phyloP scores from a whole-genome alignment of 1,140 invertebrate species.

The Drosophila quadrilineata region DNA sequence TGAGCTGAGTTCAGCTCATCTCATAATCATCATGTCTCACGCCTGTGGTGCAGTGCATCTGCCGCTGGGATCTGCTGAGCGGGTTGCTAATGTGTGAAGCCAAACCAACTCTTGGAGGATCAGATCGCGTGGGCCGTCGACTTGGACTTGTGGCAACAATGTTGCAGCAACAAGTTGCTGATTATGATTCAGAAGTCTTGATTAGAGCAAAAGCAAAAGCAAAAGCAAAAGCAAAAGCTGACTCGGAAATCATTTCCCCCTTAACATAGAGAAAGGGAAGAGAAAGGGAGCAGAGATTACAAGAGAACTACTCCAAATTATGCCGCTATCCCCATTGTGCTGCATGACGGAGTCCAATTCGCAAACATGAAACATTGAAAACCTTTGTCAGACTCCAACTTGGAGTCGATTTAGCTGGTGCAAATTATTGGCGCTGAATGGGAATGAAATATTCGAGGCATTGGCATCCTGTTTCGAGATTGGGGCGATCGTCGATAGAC shows the following conservation, averaged over 20 bases:
- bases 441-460: slow-evolving; percentile 58
- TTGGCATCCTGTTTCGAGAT: slow-evolving; percentile 67
- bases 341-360: slow-evolving; percentile 54
- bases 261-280: no score
- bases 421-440: slow-evolving; percentile 56
- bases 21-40: slow-evolving; percentile 37
- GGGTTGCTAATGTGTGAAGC: neutral
- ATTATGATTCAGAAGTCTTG: slow-evolving; percentile 48
- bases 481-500: no score
- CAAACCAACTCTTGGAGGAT: slow-evolving; percentile 26
- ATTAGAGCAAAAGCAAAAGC: slow-evolving; percentile 43
- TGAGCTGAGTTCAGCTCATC: slow-evolving; percentile 4
- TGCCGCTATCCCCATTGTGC: slow-evolving; percentile 51
- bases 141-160: slow-evolving; percentile 58
- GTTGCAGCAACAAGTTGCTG: slow-evolving; percentile 53
- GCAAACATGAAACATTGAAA: slow-evolving; percentile 34
- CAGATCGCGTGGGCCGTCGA: slow-evolving; percentile 51
- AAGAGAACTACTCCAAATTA: slow-evolving; percentile 42
- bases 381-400: slow-evolving; percentile 26
- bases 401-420: slow-evolving; percentile 35
- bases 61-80: neutral
- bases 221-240: neutral
- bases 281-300: no score
- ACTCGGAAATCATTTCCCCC: slow-evolving; percentile 34
- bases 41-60: slow-evolving; percentile 8